phyloP scores from a whole-genome alignment of 2,888 invertebrate species.

The Poecilus cupreus region DNA sequence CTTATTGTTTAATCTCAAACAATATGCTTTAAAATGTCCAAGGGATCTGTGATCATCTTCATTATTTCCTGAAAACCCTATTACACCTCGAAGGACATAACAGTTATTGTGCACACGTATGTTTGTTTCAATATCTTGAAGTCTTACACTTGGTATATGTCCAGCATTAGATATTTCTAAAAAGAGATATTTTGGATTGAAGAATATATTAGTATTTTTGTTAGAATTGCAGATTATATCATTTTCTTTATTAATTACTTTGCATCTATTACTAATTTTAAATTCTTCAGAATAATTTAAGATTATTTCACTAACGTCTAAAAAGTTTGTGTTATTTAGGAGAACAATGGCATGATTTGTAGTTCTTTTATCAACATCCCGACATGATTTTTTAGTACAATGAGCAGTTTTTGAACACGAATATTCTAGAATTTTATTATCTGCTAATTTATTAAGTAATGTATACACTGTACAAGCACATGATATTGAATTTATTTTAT shows the following conservation, averaged over 20 bases:
- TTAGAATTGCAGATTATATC: background rate
- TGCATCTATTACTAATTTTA: conserved; percentile 4
- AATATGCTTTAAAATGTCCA: conserved; percentile 38
- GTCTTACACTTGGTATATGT: conserved; percentile 13
- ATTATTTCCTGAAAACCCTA: conserved; percentile 3
- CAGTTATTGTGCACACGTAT: background rate
- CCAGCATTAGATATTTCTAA: conserved; percentile 3
- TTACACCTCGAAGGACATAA: conserved; percentile 14
- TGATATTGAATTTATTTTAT: conserved; percentile 1
- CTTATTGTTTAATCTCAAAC: background rate
- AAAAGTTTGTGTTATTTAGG: background rate
- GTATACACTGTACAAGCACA: conserved; percentile 1
- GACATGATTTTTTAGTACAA: background rate
- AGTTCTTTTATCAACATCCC: background rate
- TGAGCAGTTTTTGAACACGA: conserved; percentile 1
- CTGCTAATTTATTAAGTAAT: conserved; percentile 11
- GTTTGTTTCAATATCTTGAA: conserved; percentile 14
- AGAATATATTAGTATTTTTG: background rate
- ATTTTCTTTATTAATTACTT: background rate
- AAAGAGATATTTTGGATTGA: background rate
- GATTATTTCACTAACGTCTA: background rate
- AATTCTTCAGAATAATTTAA: conserved; percentile 13
- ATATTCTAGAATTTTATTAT: conserved; percentile 7
- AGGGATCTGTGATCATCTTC: conserved; percentile 7
- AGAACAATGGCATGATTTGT: conserved; percentile 5